These are phyloP conservation scores for Laupala kohalensis DNA, from an alignment of 1,140 invertebrate genomes.

Conservation along the genomic window DNA sequence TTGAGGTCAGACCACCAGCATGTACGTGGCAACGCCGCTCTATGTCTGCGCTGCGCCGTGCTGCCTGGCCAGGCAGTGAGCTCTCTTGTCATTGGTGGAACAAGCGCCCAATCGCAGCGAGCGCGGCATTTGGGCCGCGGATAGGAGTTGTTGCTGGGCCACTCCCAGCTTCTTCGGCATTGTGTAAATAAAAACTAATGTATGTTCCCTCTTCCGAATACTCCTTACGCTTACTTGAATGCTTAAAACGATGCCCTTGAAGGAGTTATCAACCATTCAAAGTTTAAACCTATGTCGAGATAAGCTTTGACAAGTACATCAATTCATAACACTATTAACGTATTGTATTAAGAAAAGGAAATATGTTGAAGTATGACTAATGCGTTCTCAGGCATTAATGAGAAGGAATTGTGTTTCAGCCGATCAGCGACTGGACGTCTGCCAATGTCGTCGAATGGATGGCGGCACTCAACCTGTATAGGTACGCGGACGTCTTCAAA, in stretches of 20 bases:
- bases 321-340: too few relatives aligned
- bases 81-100: slow-evolving; percentile 4
- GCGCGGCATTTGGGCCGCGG: background rate
- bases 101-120: background rate
- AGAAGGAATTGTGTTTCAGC: slow-evolving; percentile 40
- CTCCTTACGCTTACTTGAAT: background rate
- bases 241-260: background rate
- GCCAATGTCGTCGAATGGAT: slow-evolving; percentile 62
- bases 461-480: slow-evolving; percentile 55
- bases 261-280: background rate
- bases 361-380: too few relatives aligned
- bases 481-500: slow-evolving; percentile 57
- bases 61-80: background rate
- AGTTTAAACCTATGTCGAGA: background rate
- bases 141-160: slow-evolving; percentile 8
- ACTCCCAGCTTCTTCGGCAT: slow-evolving; percentile 3
- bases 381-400: too few relatives aligned
- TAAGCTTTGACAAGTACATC: too few relatives aligned
- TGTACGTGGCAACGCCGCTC: slow-evolving; percentile 7
- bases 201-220: background rate
- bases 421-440: slow-evolving; percentile 52
- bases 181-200: background rate
- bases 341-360: too few relatives aligned
- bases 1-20: slow-evolving; percentile 11
- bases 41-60: background rate